Evolutionary conservation across 2,113 vertebrate species (phyloP).

Genomic region (Cervus canadensis): DNA sequence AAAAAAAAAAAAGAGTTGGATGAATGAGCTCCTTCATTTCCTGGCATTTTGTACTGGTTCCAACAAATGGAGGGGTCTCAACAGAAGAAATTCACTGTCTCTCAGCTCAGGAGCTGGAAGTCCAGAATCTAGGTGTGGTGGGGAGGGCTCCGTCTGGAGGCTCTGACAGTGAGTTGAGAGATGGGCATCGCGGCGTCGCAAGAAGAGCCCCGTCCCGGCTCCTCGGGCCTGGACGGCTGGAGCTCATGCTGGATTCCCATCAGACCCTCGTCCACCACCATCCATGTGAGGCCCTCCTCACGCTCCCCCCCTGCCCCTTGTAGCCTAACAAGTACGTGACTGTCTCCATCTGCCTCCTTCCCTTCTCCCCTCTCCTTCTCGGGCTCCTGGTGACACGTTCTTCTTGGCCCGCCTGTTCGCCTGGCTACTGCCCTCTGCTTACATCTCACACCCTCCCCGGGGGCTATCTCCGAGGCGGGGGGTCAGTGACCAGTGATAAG

Average conservation of each 20-base stretch:
- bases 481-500: not conserved
- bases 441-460: not conserved
- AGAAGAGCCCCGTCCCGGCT: not conserved
- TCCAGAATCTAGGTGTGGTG: not conserved
- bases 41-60: not conserved
- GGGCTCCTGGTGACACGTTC: not conserved
- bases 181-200: accelerated
- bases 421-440: not conserved
- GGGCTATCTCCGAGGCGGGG: not conserved
- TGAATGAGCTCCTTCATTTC: not conserved
- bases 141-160: not conserved
- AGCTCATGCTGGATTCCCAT: not conserved
- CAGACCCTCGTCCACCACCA: not conserved
- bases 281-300: too few relatives aligned
- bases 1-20: not conserved
- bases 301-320: accelerated
- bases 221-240: not conserved
- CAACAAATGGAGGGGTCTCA: not conserved
- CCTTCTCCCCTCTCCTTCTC: not conserved
- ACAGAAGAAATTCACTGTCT: not conserved
- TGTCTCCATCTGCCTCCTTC: not conserved
- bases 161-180: not conserved
- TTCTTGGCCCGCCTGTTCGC: not conserved
- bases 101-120: not conserved
- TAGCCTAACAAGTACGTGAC: not conserved